Evolutionary conservation across 2,113 vertebrate species (phyloP).

Genomic region (Neogobius melanostomus): DNA sequence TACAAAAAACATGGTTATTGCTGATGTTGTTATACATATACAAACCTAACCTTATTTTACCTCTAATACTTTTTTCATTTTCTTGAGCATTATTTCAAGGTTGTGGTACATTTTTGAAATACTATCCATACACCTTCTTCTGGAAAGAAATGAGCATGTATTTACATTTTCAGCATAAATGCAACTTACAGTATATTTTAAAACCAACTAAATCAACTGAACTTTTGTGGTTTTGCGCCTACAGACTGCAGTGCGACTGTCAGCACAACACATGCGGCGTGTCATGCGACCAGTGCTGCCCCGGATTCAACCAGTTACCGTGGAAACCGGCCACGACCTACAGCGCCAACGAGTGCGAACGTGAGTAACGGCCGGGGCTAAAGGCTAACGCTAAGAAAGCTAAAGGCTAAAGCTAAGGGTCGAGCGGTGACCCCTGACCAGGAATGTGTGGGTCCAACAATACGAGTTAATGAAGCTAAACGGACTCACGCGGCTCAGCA

Average conservation of each 20-base stretch:
- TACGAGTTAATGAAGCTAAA: conserved; percentile 21
- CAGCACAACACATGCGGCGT: conserved; percentile 93
- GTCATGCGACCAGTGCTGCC: conserved; percentile 92
- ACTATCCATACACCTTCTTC: no score
- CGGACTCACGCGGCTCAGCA: not conserved
- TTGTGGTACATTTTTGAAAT: no score
- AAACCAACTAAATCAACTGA: no score
- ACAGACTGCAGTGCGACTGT: conserved; percentile 91
- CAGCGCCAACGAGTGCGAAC: conserved; percentile 92
- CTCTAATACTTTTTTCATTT: no score
- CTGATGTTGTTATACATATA: no score
- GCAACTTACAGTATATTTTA: not conserved
- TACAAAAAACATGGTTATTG: no score
- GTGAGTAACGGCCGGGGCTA: conserved; percentile 76
- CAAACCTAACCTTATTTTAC: no score
- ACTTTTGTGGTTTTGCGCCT: conserved; percentile 18
- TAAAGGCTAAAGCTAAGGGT: conserved; percentile 1
- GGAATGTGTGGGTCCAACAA: conserved; percentile 38
- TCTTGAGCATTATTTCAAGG: no score
- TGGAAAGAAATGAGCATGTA: no score
- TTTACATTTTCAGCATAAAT: no score
- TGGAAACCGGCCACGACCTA: conserved; percentile 92
- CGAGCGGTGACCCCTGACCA: conserved; percentile 38
- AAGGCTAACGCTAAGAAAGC: not conserved
- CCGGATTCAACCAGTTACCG: conserved; percentile 87